Evolutionary conservation across 2,797 vertebrate genomes (phyloP).

Genomic region (Leptodactylus fallax): DNA sequence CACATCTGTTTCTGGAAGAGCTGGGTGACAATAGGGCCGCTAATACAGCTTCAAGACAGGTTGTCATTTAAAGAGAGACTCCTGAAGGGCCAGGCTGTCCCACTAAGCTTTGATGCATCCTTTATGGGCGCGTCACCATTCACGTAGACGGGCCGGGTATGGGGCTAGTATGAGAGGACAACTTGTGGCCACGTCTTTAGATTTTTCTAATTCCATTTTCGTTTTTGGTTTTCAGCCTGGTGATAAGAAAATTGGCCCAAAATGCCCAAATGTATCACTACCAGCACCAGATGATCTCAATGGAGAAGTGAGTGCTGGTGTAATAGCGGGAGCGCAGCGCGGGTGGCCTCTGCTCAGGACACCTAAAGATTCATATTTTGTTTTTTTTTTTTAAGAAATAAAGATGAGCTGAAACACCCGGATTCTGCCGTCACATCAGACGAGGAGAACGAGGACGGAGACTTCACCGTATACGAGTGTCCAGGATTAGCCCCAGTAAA

Average conservation of each 20-base stretch:
- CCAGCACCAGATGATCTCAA: constrained; percentile 94
- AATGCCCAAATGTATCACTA: constrained; percentile 97
- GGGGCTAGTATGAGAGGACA: neutral
- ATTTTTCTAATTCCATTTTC: neutral
- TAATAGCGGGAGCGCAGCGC: neutral
- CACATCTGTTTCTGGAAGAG: too few relatives aligned
- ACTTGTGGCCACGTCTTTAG: neutral
- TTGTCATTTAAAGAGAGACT: too few relatives aligned
- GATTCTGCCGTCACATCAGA: constrained; percentile 86
- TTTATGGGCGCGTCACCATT: neutral
- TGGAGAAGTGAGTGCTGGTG: constrained; percentile 86
- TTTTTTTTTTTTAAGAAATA: constrained; percentile 81
- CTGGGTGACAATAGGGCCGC: too few relatives aligned
- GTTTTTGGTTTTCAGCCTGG: constrained; percentile 76
- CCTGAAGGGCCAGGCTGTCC: too few relatives aligned
- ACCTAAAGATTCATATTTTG: neutral
- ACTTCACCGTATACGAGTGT: constrained; percentile 96
- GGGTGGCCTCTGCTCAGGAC: neutral
- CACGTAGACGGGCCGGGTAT: neutral
- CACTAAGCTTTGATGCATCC: neutral
- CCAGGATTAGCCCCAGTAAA: constrained; percentile 93
- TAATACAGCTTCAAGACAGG: too few relatives aligned
- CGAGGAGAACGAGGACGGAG: constrained; percentile 93
- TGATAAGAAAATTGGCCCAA: constrained; percentile 89
- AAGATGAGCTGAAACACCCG: constrained; percentile 82